Evolutionary conservation across 2,888 invertebrate species (phyloP), one percentile per base, ranked within the genome.

Genomic region (Xestia rhomboidea): DNA sequence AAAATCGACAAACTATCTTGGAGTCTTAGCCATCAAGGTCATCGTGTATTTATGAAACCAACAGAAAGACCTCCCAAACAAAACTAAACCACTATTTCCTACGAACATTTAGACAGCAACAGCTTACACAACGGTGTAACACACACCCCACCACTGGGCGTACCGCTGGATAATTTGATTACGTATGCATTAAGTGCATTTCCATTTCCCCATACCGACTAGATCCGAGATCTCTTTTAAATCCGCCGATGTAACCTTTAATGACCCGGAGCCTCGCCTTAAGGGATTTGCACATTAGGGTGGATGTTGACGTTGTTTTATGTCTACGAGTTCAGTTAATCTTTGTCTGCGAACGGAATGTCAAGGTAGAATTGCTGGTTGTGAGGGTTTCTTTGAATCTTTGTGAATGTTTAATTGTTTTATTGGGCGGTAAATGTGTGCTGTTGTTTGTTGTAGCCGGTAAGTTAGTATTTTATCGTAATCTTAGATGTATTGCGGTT

Each of bases 141-240:
- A 62, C 3, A 34, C 64, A 21, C 24, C 69, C 72, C 44, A 60
- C 80, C 73, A 77, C 82, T 83, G 83, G 83, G 83, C 85, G 83
- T 87, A 78, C 89, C 88, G 87, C 84, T 83, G 91, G 92, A 94
- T 95, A 95, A 95, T 95, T 95, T 95, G 95, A 95, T 96, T 96
- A 96, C 94, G 95, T 95, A 95, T 95, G 96, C 95, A 95, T 95
- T 95, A 96, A 95, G 93, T 95, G 95, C 95, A 95, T 95, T 95
- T 94, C 94, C 95, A 95, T 95, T 95, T 94, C 95, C 94, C 93
- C 80, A 81, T 72, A 87, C 88, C 90, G 92, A 89, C 90, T 87
- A 88, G 89, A 91, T 91, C 92, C 88, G 89, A 91, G 93, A 93
- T 93, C 93, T 93, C 93, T 95, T 95, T 95, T 92, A 93, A 93